These are phyloP conservation scores for Dioctria rufipes DNA, from an alignment of 2,888 invertebrate genomes.

Conservation along the genomic window DNA sequence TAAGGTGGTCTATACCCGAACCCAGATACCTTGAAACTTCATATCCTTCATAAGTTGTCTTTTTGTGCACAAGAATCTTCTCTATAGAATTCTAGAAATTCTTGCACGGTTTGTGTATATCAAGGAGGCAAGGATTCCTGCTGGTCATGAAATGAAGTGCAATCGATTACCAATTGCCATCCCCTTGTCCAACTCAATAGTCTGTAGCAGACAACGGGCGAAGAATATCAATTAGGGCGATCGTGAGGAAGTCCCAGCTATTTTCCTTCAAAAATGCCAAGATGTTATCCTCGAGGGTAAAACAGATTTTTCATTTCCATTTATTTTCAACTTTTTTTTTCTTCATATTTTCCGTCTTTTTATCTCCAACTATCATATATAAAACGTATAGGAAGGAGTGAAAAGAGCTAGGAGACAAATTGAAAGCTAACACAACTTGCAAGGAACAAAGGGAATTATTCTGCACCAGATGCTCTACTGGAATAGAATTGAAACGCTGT, in stretches of 20 bases:
- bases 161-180: slow-evolving; percentile 26
- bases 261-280: slow-evolving; percentile 38
- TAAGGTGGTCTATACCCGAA: too few relatives aligned
- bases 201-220: slow-evolving; percentile 29
- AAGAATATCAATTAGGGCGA: slow-evolving; percentile 36
- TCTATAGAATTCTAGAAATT: too few relatives aligned
- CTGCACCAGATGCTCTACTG: slow-evolving; percentile 29
- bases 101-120: too few relatives aligned
- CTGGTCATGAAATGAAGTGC: slow-evolving; percentile 34
- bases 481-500: neutral
- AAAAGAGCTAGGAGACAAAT: slow-evolving; percentile 21
- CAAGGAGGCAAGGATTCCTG: neutral
- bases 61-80: too few relatives aligned
- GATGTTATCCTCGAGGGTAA: slow-evolving; percentile 26
- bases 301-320: slow-evolving; percentile 19
- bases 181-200: slow-evolving; percentile 31
- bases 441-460: slow-evolving; percentile 35
- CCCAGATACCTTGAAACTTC: too few relatives aligned
- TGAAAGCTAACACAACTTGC: slow-evolving; percentile 25
- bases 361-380: slow-evolving; percentile 1
- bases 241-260: slow-evolving; percentile 20
- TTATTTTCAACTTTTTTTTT: slow-evolving; percentile 12
- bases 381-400: neutral
- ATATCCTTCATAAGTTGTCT: too few relatives aligned
- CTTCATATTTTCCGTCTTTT: slow-evolving; percentile 9